Conservation (phyloP, 2,113 vertebrate species). For the Oophaga pumilio region DNA sequence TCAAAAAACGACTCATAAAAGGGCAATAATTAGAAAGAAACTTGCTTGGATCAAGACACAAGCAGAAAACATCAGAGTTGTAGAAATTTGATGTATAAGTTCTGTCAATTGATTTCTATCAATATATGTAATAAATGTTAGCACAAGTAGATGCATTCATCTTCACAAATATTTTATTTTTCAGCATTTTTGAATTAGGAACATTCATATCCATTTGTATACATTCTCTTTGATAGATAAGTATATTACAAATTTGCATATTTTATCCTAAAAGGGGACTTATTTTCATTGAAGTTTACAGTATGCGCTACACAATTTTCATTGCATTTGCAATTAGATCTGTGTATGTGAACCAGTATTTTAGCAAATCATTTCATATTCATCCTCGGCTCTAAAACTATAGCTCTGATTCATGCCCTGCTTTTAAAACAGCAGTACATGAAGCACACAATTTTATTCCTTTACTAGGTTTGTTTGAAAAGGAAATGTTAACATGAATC, state of each 20-base stretch:
- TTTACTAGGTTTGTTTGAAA: slow-evolving; percentile 10
- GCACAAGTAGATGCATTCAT: background rate
- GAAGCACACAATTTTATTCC: slow-evolving; percentile 1
- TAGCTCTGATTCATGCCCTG: slow-evolving; percentile 11
- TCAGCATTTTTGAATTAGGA: background rate
- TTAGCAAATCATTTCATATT: slow-evolving; percentile 33
- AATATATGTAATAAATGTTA: background rate
- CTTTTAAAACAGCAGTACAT: slow-evolving; percentile 18
- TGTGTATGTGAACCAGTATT: background rate
- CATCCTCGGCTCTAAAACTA: background rate
- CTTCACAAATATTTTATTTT: background rate
- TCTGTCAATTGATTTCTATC: background rate
- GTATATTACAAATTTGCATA: background rate
- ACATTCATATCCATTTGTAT: background rate
- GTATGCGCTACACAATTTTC: background rate
- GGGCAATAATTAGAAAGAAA: too few species aligned
- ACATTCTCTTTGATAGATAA: background rate
- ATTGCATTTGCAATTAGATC: slow-evolving; percentile 11
- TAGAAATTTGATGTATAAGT: background rate
- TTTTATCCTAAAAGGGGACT: background rate
- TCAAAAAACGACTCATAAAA: too few species aligned
- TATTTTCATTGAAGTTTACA: background rate
- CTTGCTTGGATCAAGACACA: too few species aligned
- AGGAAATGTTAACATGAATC: slow-evolving; percentile 9
- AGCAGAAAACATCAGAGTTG: too few species aligned